Evolutionary conservation across 2,888 invertebrate genomes (phyloP), one percentile per base, ranked within the genome.

Genomic region (Lysandra bellargus): DNA sequence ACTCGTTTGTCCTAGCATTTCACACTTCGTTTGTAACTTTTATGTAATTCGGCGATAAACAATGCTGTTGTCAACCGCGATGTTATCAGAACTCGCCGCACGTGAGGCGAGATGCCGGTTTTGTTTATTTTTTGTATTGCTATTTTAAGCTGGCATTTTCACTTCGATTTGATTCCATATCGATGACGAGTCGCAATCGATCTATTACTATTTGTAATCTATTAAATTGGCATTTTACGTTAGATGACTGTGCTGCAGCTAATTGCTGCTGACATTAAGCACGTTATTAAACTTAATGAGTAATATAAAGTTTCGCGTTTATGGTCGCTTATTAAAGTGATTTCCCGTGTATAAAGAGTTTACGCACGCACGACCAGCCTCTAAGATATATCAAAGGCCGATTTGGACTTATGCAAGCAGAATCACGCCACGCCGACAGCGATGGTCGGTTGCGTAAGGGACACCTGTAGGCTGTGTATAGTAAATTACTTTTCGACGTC

Each of bases 371-470:
- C 72, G 44, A 78, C 74, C 78, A 53, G 57, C 69, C 37, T 77
- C 30, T 69, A 60, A 53, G 33, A 53, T 75, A 75, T 75, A 75
- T 75, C 76, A 76, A 57, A 23, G 76, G 53, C 76, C 72, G 79
- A 79, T 78, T 81, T 82, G 76, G 37, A 61, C 75, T 84, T 84
- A 83, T 79, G 80, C 82, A 83, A 84, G 80, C 61, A 78, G 74
- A 78, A 80, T 83, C 81, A 79, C 80, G 81, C 81, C 81, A 80
- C 78, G 80, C 77, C 80, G 80, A 49, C 79, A 80, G 81, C 82
- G 79, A 81, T 83, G 80, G 79, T 78, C 76, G 78, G 80, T 84
- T 83, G 81, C 79, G 73, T 82, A 83, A 83, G 64, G 49, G 61
- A 80, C 82, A 82, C 82, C 81, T 81, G 23, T 23, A 23, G 23